Conservation (phyloP, 1,140 invertebrate species). For the Drosophila baimaii region DNA sequence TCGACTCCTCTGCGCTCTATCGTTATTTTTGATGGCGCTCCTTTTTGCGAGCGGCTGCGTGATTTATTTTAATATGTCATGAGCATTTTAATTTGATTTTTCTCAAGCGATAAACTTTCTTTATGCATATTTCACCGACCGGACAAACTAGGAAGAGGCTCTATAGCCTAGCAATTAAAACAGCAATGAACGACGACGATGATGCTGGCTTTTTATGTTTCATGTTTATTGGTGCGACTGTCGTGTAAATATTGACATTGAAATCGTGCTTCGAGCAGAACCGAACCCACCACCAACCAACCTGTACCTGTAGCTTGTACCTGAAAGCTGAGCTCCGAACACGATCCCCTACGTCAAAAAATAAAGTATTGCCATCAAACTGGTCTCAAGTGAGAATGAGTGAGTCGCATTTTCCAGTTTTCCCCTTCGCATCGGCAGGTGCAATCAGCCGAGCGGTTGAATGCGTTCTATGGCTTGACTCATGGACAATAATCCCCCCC, state of each 20-base stretch:
- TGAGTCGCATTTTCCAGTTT: slow-evolving; percentile 59
- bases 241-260: slow-evolving; percentile 79
- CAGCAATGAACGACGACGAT: slow-evolving; percentile 32
- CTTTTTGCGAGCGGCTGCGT: slow-evolving; percentile 14
- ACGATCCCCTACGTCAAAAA: slow-evolving; percentile 47
- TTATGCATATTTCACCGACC: slow-evolving; percentile 40
- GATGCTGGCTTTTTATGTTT: slow-evolving; percentile 46
- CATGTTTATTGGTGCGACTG: slow-evolving; percentile 52
- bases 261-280: slow-evolving; percentile 50
- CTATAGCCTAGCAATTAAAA: slow-evolving; percentile 35
- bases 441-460: slow-evolving; percentile 45
- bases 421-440: slow-evolving; percentile 49
- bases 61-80: slow-evolving; percentile 50
- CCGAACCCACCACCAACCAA: slow-evolving; percentile 5
- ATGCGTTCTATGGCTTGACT: slow-evolving; percentile 38
- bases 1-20: slow-evolving; percentile 17
- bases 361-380: slow-evolving; percentile 41
- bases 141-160: slow-evolving; percentile 43
- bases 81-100: slow-evolving; percentile 48
- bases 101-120: slow-evolving; percentile 46
- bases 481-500: slow-evolving; percentile 37
- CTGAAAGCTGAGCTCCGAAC: slow-evolving; percentile 35
- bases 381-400: slow-evolving; percentile 53
- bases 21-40: slow-evolving; percentile 26
- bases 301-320: slow-evolving; percentile 30